These are phyloP conservation scores for Eurypyga helias DNA, from an alignment of 2,113 vertebrate species.

Conservation along the genomic window DNA sequence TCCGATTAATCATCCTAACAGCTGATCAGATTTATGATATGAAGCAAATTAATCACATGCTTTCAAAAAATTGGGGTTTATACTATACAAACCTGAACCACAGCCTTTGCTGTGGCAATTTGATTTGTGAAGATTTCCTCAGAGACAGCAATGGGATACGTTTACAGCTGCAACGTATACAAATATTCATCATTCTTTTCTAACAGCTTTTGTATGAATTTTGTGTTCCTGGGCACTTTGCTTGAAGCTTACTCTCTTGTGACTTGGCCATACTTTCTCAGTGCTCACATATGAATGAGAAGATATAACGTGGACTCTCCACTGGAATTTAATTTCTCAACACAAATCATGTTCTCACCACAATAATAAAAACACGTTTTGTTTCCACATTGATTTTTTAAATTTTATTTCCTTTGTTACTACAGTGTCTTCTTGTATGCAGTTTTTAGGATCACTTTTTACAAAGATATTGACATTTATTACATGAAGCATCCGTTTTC, in stretches of 20 bases:
- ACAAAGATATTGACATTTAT: background rate
- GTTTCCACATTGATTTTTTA: background rate
- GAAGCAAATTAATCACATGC: background rate
- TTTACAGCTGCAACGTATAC: background rate
- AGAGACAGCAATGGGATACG: background rate
- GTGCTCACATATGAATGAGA: background rate
- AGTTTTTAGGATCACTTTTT: background rate
- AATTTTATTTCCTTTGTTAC: background rate
- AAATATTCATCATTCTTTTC: conserved; percentile 21
- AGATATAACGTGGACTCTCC: background rate
- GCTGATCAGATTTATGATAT: conserved; percentile 12
- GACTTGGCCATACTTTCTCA: background rate
- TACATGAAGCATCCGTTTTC: background rate
- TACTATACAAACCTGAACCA: background rate
- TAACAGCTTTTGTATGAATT: background rate
- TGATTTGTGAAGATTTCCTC: conserved; percentile 20
- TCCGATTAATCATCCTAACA: background rate
- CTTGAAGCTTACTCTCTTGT: background rate
- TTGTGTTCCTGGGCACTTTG: background rate
- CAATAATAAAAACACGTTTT: background rate
- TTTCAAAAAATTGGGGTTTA: background rate
- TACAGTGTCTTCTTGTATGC: background rate
- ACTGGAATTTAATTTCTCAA: conserved; percentile 10
- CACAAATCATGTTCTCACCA: background rate
- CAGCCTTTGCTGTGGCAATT: background rate